Evolutionary conservation across 2,797 vertebrate species (phyloP), one percentile per base, ranked within the genome.

Genomic region (Anableps anableps): DNA sequence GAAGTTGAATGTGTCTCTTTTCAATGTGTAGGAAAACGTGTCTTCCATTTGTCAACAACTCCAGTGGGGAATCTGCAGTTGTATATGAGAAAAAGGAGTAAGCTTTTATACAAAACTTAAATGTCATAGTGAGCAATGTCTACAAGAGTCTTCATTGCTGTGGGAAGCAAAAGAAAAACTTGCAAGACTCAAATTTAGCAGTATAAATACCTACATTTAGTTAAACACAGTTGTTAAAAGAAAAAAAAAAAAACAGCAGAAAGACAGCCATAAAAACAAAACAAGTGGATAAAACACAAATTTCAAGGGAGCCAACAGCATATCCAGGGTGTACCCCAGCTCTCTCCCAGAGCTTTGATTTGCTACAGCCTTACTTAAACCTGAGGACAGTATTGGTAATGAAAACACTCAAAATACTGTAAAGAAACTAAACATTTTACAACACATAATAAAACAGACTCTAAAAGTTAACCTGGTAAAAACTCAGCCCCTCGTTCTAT

Each of bases 31-130:
- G 38, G 19, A 75, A 79, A 34, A 76, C 58, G 36, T 50, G 23
- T 34, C 53, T 19, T 74, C 10, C 21, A 74, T 85, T 75, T 75
- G 80, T 81, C 71, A 83, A 38, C 17, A 79, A 76, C 72, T 89
- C 73, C 60, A 76, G 71, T 41, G 45, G 78, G 41, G 58, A 60
- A 58, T 78, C n/a, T 41, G 38, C 70, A 41, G n/a, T 72, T 77
- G 79, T 74, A 43, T 29, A 68, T 68, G 47, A 79, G 64, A 66
- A 29, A 36, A 26, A 60, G 51, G 38, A 50, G 29, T 34, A 53
- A 60, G 13, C 48, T 68, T 80, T 71, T 74, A 72, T 64, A 10
- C 38, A 55, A 70, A 72, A 48, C n/a, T 34, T n/a, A 31, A 68
- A 68, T 68, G 64, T 68, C 36, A 66, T 23, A 2, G 64, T 14